Evolutionary conservation across 2,888 invertebrate species (phyloP), one percentile per base, ranked within the genome.

Genomic region (Spodoptera exigua): DNA sequence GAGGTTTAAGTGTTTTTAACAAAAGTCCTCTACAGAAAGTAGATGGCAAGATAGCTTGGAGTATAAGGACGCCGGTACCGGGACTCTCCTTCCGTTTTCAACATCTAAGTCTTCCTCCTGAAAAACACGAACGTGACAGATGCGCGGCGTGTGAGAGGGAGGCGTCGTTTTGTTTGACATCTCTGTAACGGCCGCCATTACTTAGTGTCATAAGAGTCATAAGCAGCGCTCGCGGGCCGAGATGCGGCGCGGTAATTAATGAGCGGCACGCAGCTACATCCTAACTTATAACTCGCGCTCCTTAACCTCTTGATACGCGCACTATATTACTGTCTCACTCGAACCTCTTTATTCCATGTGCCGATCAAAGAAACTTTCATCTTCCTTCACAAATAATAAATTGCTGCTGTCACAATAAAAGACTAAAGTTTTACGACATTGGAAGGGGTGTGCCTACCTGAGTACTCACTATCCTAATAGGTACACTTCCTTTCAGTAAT

Each of bases 171-270:
- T 74, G 80, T 83, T 79, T 84, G 81, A 85, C 86, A 80, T 82
- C 77, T 85, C 74, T 78, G 61, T 85, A 83, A 82, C 80, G 70
- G 59, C 70, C 60, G 73, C 66, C 84, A 81, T 86, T 83, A 82
- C 77, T 83, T 77, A 82, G 66, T 78, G 82, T 81, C 85, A 82
- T 82, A 83, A 82, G 66, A 77, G 82, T 81, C 85, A 82, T 82
- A 83, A 85, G 80, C n/a, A 13, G 16, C 11, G 49, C 44, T 9
- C 59, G 7, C 40, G n/a, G 0, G 45, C 40, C 39, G 10, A 32
- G 7, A 58, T 10, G 27, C 47, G 34, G 44, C n/a, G 27, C 47
- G 16, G 58, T 78, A 61, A 69, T 68, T 70, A 76, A 76, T 67
- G 73, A 61, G 61, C 57, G 37, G n/a, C 43, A 35, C 40, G 35